A percentile compares a stretch with the other conserved stretches of the same genome.
Conservation (phyloP, 35 echinoderm and acorn worm genomes). For the Apostichopus californicus region DNA sequence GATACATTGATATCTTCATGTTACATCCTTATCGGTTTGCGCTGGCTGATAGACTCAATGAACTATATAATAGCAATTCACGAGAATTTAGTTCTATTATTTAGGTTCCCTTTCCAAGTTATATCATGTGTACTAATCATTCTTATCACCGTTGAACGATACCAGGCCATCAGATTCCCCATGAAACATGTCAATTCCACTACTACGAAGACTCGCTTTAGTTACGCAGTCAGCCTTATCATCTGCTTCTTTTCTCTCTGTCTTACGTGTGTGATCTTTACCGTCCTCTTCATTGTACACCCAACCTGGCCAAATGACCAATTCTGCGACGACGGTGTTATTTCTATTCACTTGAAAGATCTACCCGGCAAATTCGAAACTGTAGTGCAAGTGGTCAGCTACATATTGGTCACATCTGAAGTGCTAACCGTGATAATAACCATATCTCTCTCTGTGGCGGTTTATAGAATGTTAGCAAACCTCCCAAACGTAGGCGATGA, state of each 20-base stretch:
- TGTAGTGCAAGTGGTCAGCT: background rate
- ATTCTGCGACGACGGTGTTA: too few relatives aligned
- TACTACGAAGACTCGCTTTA: too few relatives aligned
- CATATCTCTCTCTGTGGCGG: background rate
- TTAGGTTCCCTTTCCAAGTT: background rate
- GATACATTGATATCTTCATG: background rate
- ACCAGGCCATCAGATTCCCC: background rate
- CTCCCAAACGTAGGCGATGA: background rate
- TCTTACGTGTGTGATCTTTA: background rate
- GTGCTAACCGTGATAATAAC: background rate
- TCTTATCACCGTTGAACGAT: background rate
- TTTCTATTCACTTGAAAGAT: background rate
- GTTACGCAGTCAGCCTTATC: background rate
- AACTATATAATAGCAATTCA: background rate
- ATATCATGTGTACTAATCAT: background rate
- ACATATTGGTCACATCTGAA: background rate
- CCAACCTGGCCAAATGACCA: background rate
- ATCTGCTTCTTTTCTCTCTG: background rate
- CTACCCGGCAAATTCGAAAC: background rate
- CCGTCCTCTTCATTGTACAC: background rate
- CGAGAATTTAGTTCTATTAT: background rate
- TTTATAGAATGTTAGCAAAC: background rate
- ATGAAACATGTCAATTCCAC: background rate
- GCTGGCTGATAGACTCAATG: background rate
- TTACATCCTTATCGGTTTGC: background rate